Evolutionary conservation across 2,888 invertebrate species (phyloP).

Genomic region (Campoplex capitator): DNA sequence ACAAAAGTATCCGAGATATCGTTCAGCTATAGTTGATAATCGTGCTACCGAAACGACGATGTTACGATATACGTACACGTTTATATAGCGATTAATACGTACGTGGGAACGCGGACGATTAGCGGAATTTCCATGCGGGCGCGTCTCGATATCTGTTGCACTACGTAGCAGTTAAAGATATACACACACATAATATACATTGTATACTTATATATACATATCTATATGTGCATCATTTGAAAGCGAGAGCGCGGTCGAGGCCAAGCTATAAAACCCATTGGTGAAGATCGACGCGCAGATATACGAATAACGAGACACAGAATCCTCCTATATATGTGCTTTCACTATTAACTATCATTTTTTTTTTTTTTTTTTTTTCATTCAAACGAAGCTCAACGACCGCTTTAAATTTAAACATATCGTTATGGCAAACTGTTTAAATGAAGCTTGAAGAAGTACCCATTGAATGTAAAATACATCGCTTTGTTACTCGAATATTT

Average conservation of each 20-base stretch:
- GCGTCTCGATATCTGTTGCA: constrained; percentile 63
- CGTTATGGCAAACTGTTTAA: background rate
- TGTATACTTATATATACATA: constrained; percentile 35
- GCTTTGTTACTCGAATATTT: background rate
- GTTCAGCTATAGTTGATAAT: constrained; percentile 33
- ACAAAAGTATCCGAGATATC: constrained; percentile 44
- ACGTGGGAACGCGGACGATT: constrained; percentile 72
- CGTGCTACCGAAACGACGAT: constrained; percentile 50
- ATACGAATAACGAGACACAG: constrained; percentile 46
- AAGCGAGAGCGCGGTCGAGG: constrained; percentile 64
- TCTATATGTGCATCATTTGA: constrained; percentile 38
- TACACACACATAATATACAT: background rate
- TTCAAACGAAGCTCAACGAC: constrained; percentile 29
- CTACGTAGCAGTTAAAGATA: constrained; percentile 49
- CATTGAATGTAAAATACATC: background rate
- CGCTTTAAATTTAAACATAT: constrained; percentile 10
- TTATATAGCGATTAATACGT: constrained; percentile 36
- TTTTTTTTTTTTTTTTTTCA: constrained; percentile 25
- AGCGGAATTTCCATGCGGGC: constrained; percentile 69
- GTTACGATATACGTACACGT: constrained; percentile 36
- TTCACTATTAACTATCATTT: constrained; percentile 5
- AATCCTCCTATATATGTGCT: constrained; percentile 12
- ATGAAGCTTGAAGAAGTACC: background rate
- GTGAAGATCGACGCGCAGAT: constrained; percentile 49
- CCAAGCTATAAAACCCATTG: constrained; percentile 45